phyloP scores from a whole-genome alignment of 2,888 invertebrate genomes.

The Pegoplata infirma region DNA sequence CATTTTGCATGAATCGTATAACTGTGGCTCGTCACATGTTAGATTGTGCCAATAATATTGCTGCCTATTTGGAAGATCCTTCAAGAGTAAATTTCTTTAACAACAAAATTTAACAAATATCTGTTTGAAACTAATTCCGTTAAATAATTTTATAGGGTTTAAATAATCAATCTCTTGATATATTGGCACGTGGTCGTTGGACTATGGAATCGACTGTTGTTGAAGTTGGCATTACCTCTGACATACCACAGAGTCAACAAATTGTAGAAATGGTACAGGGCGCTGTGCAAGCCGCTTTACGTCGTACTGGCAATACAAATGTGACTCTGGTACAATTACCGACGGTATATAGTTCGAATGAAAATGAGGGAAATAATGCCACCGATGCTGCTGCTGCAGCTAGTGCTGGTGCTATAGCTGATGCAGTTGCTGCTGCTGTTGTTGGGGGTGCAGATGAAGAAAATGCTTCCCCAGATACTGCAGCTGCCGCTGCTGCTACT shows the following conservation, averaged over 20 bases:
- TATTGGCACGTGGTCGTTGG: constrained; percentile 78
- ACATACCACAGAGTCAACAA: constrained; percentile 76
- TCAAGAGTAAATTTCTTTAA: constrained; percentile 73
- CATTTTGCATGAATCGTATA: constrained; percentile 78
- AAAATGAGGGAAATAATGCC: constrained; percentile 63
- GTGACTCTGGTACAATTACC: constrained; percentile 77
- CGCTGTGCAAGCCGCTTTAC: constrained; percentile 76
- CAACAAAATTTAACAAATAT: neutral
- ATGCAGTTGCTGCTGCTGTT: constrained; percentile 40
- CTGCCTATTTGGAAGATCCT: constrained; percentile 77
- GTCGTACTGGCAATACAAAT: constrained; percentile 75
- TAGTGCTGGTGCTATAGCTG: constrained; percentile 22
- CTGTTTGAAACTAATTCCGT: neutral
- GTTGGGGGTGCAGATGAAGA: constrained; percentile 30
- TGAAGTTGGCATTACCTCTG: constrained; percentile 77
- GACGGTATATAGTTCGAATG: constrained; percentile 72
- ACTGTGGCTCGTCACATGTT: constrained; percentile 78
- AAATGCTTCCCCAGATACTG: constrained; percentile 48
- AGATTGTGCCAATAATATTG: constrained; percentile 78
- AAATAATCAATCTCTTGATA: constrained; percentile 77
- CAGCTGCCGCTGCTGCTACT: constrained; percentile 64
- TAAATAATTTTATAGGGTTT: constrained; percentile 69
- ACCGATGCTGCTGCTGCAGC: constrained; percentile 29
- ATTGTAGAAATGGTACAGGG: constrained; percentile 77
- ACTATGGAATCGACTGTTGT: constrained; percentile 79